Percentiles rank a stretch among this genome's conserved stretches.
These are phyloP conservation scores for Limnephilus lunatus DNA, from an alignment of 2,888 invertebrate species.

Conservation along the genomic window DNA sequence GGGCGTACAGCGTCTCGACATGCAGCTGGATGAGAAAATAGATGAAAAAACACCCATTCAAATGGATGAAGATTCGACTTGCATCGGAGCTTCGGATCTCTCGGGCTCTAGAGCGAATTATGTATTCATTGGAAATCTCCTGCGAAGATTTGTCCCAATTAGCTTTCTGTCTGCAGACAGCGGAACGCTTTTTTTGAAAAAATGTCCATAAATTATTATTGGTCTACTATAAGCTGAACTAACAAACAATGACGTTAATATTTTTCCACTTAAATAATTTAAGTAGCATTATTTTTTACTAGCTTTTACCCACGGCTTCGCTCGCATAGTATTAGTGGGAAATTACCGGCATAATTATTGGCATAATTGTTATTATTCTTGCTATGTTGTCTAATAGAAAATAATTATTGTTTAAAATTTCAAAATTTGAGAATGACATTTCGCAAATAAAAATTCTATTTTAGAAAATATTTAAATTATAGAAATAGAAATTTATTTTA, in stretches of 20 bases:
- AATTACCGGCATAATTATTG: too few species aligned
- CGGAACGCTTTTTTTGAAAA: background rate
- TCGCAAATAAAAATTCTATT: too few species aligned
- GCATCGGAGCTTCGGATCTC: background rate
- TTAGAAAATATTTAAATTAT: too few species aligned
- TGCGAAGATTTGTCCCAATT: background rate
- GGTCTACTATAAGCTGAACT: background rate
- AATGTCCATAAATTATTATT: background rate
- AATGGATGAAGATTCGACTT: constrained; percentile 15
- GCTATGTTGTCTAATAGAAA: too few species aligned
- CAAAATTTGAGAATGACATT: too few species aligned
- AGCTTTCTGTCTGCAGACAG: background rate
- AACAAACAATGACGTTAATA: background rate
- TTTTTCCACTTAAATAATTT: too few species aligned
- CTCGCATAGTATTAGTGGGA: too few species aligned
- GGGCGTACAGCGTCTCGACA: constrained; percentile 20
- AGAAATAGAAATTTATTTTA: too few species aligned
- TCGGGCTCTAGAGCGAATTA: constrained; percentile 3
- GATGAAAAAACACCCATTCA: constrained; percentile 28
- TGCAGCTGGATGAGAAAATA: constrained; percentile 20
- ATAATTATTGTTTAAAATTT: too few species aligned
- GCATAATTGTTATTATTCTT: too few species aligned
- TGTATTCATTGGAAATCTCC: constrained; percentile 6
- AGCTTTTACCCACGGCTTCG: too few species aligned
- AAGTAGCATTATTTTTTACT: too few species aligned